Conservation (phyloP, 2,113 vertebrate species). For the Amphilophus citrinellus region DNA sequence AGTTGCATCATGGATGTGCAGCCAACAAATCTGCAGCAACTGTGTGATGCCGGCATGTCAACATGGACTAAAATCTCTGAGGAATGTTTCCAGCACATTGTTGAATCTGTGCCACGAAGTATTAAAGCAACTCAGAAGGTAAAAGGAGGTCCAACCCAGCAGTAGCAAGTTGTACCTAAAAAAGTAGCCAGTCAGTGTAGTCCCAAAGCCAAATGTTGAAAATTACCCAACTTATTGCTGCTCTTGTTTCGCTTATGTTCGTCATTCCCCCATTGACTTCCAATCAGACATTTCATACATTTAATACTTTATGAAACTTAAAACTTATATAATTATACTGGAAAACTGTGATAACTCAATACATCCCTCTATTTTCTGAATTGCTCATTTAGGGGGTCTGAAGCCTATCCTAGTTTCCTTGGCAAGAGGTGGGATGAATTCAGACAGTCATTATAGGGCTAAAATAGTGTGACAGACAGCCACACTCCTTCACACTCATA, state of each 20-base stretch:
- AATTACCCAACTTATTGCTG: not conserved
- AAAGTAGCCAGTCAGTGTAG: not conserved
- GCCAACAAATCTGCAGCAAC: not conserved
- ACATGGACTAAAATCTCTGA: not conserved
- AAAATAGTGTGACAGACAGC: rapidly evolving
- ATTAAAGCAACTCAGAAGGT: too few relatives aligned
- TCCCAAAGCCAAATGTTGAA: not conserved
- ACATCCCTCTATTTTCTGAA: not conserved
- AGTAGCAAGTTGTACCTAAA: too few relatives aligned
- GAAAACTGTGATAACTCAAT: rapidly evolving
- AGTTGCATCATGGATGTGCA: not conserved
- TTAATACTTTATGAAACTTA: not conserved
- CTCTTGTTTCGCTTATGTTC: not conserved
- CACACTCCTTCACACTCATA: not conserved
- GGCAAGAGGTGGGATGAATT: not conserved
- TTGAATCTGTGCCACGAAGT: not conserved
- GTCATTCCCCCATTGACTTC: not conserved
- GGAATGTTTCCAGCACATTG: not conserved
- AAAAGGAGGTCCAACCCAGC: not conserved
- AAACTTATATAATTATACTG: not conserved
- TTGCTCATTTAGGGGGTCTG: not conserved
- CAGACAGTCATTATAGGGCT: not conserved
- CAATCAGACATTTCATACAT: not conserved
- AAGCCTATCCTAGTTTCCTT: not conserved
- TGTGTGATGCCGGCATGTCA: not conserved